Base-by-base conservation (phyloP, 1,140 invertebrate species). In the Calephelis virginiensis region DNA sequence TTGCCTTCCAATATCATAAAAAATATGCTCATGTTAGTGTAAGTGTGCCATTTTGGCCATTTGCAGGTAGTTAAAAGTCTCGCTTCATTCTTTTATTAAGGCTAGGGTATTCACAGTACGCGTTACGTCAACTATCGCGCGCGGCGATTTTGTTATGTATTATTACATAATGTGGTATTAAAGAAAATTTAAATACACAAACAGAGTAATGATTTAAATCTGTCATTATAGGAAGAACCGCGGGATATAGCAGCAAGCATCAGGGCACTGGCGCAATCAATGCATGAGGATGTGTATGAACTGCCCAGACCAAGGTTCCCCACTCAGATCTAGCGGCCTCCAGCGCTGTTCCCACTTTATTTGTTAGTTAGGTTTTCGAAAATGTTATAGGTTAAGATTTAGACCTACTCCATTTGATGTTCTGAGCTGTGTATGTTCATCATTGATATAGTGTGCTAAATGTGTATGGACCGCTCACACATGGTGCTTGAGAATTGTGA, bases 231-330 rank as follows among this genome's bases (percentile, higher is more conserved):
- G 82, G 88, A 91, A 76, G 83, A 87, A 71, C 81, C 90, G 8
- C 73, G 76, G 45, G 95, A 97, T 78, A 97, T 97, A 78, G 96
- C 96, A 71, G 96, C 96, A 48, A 96, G 95, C 77, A 97, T 97
- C 75, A 95, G 96, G 86, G 96, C 96, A 17, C 84, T 97, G 73
- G 96, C 96, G 48, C 94, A 95, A 75, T 97, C 96, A 76, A 95
- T 97, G 56, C 96, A 96, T 86, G 96, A 96, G 71, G 96, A 96
- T 89, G 95, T 96, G 70, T 97, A 97, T 89, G 96, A 97, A 78
- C 88, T 97, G 77, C 96, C 96, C 50, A 93, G 95, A 68, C 95
- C 95, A 68, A 93, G 96, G 73, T 94, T 96, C 91, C 96, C 95
- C 83, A 96, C 95, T 66, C 94, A 95, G 91, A 95, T 96, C 90